Conservation (phyloP, 2,113 vertebrate species). For the Dicrurus megarhynchus region DNA sequence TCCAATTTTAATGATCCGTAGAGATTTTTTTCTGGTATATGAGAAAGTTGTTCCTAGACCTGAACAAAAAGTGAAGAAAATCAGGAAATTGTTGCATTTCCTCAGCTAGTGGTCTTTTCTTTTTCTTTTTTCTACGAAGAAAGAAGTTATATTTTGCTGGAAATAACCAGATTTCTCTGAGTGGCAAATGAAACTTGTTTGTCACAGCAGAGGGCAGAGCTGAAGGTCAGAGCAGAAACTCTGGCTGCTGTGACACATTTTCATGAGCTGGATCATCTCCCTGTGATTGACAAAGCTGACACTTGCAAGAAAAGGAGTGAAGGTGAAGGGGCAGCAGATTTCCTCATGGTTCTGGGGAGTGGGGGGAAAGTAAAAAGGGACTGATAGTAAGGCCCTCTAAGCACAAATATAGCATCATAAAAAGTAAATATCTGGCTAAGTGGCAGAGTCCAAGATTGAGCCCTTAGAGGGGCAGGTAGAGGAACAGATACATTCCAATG, state of each 20-base stretch:
- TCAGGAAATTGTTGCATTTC: slow-evolving; percentile 11
- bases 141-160: slow-evolving; percentile 30
- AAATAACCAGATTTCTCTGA: slow-evolving; percentile 56
- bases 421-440: neutral
- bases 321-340: slow-evolving; percentile 55
- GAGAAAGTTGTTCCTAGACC: neutral
- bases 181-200: slow-evolving; percentile 68
- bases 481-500: neutral
- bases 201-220: slow-evolving; percentile 64
- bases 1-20: neutral
- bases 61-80: neutral
- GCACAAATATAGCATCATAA: slow-evolving; percentile 7
- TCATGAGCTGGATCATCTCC: slow-evolving; percentile 62
- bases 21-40: neutral
- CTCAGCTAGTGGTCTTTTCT: neutral
- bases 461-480: neutral
- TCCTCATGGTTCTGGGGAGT: neutral
- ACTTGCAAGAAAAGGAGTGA: slow-evolving; percentile 44
- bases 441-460: neutral
- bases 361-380: neutral
- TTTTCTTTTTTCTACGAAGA: neutral
- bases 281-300: slow-evolving; percentile 71
- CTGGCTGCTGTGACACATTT: slow-evolving; percentile 60
- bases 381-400: neutral
- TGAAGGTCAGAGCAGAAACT: slow-evolving; percentile 63